Evolutionary conservation across 2,888 invertebrate genomes (phyloP).

Genomic region (Hyppa rectilinea): DNA sequence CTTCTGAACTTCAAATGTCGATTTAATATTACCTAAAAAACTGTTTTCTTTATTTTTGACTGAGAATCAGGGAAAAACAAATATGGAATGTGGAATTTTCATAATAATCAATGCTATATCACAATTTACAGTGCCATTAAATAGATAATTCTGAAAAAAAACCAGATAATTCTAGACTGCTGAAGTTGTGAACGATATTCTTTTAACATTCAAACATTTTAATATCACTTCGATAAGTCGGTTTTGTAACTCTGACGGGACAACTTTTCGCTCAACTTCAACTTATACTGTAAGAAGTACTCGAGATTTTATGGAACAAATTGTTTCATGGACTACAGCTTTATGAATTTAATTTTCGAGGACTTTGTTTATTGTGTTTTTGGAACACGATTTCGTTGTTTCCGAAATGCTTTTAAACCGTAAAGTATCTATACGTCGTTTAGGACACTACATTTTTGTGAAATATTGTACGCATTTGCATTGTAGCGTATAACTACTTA

Average conservation of each 20-base stretch:
- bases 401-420: neutral
- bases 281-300: slow-evolving; percentile 32
- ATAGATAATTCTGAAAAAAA: neutral
- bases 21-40: neutral
- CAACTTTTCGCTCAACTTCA: slow-evolving; percentile 32
- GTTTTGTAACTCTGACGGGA: slow-evolving; percentile 25
- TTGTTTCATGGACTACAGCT: slow-evolving; percentile 31
- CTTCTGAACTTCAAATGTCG: no score
- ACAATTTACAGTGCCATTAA: neutral
- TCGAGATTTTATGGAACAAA: slow-evolving; percentile 27
- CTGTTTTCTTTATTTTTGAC: neutral
- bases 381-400: neutral
- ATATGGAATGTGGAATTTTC: neutral
- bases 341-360: slow-evolving; percentile 12
- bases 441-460: no score
- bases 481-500: no score
- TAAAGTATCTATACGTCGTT: neutral
- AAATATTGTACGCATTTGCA: no score
- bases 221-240: slow-evolving; percentile 58
- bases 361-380: neutral
- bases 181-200: slow-evolving; percentile 7
- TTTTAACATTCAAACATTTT: slow-evolving; percentile 49
- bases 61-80: neutral
- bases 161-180: neutral
- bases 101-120: neutral